A percentile compares a stretch with the other conserved stretches of the same genome.
phyloP scores from a whole-genome alignment of 23 tunicate genomes.

The Diplosoma virens region DNA sequence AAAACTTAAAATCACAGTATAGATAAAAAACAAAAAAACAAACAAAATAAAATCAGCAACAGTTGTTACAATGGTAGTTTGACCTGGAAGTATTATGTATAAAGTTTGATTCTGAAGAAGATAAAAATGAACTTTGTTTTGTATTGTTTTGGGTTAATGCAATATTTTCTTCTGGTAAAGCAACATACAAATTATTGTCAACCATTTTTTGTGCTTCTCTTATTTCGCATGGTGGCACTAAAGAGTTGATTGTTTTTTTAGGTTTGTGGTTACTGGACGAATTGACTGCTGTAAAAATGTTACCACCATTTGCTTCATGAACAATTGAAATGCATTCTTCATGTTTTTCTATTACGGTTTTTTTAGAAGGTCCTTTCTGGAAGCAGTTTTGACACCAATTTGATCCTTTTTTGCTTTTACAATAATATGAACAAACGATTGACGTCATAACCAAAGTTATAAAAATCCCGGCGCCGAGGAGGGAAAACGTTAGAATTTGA shows the following conservation, averaged over 20 bases:
- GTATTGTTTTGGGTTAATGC: no score
- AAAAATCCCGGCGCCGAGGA: constrained; percentile 49
- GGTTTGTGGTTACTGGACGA: constrained; percentile 4
- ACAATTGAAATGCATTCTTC: background rate
- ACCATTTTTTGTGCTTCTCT: no score
- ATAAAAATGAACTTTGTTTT: no score
- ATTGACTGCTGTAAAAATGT: background rate
- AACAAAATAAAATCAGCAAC: no score
- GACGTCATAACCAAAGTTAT: constrained; percentile 36
- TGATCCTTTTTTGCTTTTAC: background rate
- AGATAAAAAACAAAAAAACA: no score
- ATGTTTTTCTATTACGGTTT: background rate
- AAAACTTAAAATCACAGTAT: no score
- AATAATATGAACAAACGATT: constrained; percentile 38
- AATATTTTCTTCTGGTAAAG: constrained; percentile 28
- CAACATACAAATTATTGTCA: constrained; percentile 45
- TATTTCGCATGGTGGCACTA: constrained; percentile 12
- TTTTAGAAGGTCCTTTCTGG: background rate
- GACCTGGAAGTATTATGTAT: no score
- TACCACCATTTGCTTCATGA: background rate
- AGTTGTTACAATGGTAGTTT: no score
- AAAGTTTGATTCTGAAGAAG: no score
- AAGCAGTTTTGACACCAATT: background rate
- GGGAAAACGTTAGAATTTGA: constrained; percentile 50
- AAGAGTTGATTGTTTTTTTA: background rate